These are phyloP conservation scores for Poicephalus gulielmi DNA, from an alignment of 2,113 vertebrate genomes.

Conservation along the genomic window DNA sequence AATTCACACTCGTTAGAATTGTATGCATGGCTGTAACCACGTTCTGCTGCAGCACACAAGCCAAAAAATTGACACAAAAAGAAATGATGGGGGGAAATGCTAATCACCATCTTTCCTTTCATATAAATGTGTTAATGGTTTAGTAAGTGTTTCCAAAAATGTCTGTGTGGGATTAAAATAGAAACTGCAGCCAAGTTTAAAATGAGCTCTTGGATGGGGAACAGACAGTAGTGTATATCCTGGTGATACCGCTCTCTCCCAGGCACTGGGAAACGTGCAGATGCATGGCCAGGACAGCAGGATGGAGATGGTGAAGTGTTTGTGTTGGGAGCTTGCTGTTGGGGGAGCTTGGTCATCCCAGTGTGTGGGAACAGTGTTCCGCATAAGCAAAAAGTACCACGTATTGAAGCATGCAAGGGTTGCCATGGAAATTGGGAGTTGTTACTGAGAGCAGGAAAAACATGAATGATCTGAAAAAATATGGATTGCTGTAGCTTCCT, in stretches of 20 bases:
- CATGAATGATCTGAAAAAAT: constrained; percentile 44
- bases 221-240: background rate
- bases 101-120: constrained; percentile 60
- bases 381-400: background rate
- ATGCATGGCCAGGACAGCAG: background rate
- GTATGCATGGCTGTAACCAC: constrained; percentile 18
- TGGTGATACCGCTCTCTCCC: background rate
- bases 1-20: background rate
- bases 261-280: background rate
- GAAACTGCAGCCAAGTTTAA: constrained; percentile 37
- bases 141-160: constrained; percentile 65
- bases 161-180: constrained; percentile 47
- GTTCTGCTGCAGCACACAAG: background rate
- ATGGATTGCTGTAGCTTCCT: background rate
- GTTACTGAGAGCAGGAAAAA: constrained; percentile 1
- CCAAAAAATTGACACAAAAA: constrained; percentile 55
- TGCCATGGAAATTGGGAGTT: constrained; percentile 55
- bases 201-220: constrained; percentile 43
- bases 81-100: background rate
- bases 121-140: constrained; percentile 62
- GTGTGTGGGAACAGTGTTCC: background rate
- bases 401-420: background rate
- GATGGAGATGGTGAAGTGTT: background rate
- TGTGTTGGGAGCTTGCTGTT: background rate
- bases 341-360: background rate